Conservation (phyloP, 2,888 invertebrate species). For the Aporophyla nigra region DNA sequence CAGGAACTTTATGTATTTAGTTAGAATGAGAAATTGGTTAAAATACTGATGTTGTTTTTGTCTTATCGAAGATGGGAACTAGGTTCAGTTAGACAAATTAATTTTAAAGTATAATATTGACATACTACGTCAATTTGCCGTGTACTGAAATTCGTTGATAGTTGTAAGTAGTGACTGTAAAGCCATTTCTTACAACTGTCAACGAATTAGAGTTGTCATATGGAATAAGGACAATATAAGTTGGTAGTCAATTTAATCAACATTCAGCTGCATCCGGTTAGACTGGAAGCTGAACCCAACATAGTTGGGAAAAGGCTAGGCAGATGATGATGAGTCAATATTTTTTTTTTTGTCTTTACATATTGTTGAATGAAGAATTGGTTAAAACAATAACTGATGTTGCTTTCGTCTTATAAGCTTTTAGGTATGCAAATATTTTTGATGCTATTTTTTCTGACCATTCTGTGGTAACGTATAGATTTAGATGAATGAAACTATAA, state of each 20-base stretch:
- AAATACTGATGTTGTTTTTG: slow-evolving; percentile 2
- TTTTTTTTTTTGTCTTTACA: neutral
- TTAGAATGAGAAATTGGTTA: slow-evolving; percentile 9
- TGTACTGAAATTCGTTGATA: neutral
- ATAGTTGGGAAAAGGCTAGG: no score
- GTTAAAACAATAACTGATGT: neutral
- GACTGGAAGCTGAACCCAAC: no score
- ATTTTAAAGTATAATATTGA: neutral
- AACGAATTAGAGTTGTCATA: neutral
- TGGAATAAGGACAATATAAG: neutral
- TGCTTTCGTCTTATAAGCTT: no score
- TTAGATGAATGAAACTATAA: no score
- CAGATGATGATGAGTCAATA: no score
- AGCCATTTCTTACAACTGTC: no score
- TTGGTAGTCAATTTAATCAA: neutral
- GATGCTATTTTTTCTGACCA: no score
- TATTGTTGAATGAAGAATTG: neutral
- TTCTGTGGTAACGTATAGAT: no score
- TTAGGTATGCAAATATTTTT: no score
- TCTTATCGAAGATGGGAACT: neutral
- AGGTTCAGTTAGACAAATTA: neutral
- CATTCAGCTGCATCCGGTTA: neutral
- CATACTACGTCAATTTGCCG: neutral
- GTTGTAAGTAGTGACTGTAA: no score
- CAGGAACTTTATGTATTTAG: neutral